Percentiles rank a stretch among this genome's conserved stretches.
Evolutionary conservation across 2,113 vertebrate species (phyloP).

Genomic region (Spea multiplicata): DNA sequence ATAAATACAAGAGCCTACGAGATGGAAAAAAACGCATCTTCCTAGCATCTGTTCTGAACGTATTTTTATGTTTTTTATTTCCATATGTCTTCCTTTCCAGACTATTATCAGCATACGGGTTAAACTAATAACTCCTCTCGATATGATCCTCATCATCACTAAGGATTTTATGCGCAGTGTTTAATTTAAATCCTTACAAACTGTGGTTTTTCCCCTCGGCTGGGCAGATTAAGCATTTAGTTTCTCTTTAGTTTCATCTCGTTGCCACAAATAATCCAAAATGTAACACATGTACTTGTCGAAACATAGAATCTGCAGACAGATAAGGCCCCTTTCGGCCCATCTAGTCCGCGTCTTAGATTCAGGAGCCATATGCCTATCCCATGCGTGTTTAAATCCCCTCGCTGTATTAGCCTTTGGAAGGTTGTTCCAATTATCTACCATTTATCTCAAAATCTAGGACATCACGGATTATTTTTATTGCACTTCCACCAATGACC

Average conservation of each 20-base stretch:
- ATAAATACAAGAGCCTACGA: slow-evolving; percentile 41
- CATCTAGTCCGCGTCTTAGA: too few relatives aligned
- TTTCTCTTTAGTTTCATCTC: background rate
- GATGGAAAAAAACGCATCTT: slow-evolving; percentile 44
- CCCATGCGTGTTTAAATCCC: too few relatives aligned
- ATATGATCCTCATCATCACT: slow-evolving; percentile 63
- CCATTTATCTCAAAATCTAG: too few relatives aligned
- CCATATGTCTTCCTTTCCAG: slow-evolving; percentile 62
- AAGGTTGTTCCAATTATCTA: too few relatives aligned
- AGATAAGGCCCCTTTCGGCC: too few relatives aligned
- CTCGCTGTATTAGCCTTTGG: too few relatives aligned
- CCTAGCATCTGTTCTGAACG: slow-evolving; percentile 59
- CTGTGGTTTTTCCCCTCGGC: slow-evolving; percentile 58
- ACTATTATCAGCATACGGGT: slow-evolving; percentile 66
- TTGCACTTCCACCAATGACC: too few relatives aligned
- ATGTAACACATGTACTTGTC: too few relatives aligned
- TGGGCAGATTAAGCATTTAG: slow-evolving; percentile 53
- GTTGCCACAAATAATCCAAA: background rate
- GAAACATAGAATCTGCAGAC: too few relatives aligned
- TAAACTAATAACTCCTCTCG: slow-evolving; percentile 65
- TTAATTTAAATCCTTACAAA: slow-evolving; percentile 63
- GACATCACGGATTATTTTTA: too few relatives aligned
- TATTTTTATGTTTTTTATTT: slow-evolving; percentile 60
- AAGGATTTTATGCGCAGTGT: slow-evolving; percentile 59
- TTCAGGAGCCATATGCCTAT: too few relatives aligned